Conservation (phyloP, 1,140 invertebrate genomes). For the Apolygus lucorum region DNA sequence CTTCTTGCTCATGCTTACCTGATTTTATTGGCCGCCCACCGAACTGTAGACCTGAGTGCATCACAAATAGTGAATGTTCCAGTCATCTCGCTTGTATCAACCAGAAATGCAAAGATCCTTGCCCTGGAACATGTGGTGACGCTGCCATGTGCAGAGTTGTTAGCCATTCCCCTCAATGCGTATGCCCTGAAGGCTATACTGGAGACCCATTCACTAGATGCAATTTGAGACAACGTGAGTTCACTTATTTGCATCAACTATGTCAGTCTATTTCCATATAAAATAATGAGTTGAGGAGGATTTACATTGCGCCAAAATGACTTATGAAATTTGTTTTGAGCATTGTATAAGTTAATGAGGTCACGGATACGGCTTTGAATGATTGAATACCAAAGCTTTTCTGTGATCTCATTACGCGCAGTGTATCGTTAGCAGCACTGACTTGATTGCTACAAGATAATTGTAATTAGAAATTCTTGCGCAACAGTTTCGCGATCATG, state of each 20-base stretch:
- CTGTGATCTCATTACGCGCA: too few relatives aligned
- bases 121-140: constrained; percentile 49
- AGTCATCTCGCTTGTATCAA: constrained; percentile 50
- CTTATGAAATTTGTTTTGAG: too few relatives aligned
- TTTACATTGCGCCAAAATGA: too few relatives aligned
- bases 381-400: too few relatives aligned
- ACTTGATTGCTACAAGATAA: too few relatives aligned
- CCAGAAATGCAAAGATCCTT: constrained; percentile 54
- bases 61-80: constrained; percentile 55
- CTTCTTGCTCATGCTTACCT: constrained; percentile 46
- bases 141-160: constrained; percentile 45
- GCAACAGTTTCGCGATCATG: too few relatives aligned
- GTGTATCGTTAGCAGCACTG: too few relatives aligned
- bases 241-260: not conserved
- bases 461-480: too few relatives aligned
- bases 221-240: constrained; percentile 43
- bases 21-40: constrained; percentile 54
- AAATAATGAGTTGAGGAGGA: too few relatives aligned
- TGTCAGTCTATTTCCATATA: not conserved
- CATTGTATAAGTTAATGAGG: too few relatives aligned
- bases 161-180: constrained; percentile 57
- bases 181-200: constrained; percentile 46
- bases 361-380: too few relatives aligned
- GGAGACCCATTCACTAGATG: constrained; percentile 42
- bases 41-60: constrained; percentile 60